phyloP scores from a whole-genome alignment of 2,888 invertebrate genomes.

The Yponomeuta cagnagella region DNA sequence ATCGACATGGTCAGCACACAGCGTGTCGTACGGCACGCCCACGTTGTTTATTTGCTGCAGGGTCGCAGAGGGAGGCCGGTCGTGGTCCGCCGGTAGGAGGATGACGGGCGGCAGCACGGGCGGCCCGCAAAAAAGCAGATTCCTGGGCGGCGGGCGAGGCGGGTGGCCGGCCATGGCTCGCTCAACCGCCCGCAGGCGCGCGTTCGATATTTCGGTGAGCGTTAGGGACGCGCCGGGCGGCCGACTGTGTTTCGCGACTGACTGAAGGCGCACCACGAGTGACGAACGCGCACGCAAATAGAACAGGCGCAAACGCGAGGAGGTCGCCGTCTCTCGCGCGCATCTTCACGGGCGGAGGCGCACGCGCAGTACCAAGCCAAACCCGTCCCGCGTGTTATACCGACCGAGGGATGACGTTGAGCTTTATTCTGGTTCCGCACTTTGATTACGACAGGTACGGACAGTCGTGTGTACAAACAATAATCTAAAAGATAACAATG shows the following conservation, averaged over 20 bases:
- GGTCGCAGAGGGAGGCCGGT: constrained; percentile 33
- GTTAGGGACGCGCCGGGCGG: constrained; percentile 67
- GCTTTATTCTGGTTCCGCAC: constrained; percentile 67
- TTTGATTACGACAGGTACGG: constrained; percentile 49
- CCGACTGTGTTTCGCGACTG: constrained; percentile 70
- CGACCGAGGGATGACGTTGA: constrained; percentile 63
- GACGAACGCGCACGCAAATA: constrained; percentile 75
- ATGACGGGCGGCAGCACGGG: constrained; percentile 68
- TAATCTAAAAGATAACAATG: background rate
- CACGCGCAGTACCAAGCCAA: constrained; percentile 69
- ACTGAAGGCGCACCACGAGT: constrained; percentile 69
- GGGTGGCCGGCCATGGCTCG: constrained; percentile 70
- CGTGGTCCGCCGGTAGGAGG: constrained; percentile 61
- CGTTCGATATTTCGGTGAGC: constrained; percentile 49
- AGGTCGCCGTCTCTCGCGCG: constrained; percentile 74
- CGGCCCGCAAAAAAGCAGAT: constrained; percentile 68
- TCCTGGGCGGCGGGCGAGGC: constrained; percentile 66
- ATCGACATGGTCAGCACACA: constrained; percentile 42
- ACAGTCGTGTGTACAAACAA: constrained; percentile 30
- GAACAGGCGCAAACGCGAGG: constrained; percentile 73
- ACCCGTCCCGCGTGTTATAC: constrained; percentile 63
- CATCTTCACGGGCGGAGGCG: constrained; percentile 74
- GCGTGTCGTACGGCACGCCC: constrained; percentile 46
- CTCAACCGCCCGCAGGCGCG: constrained; percentile 51
- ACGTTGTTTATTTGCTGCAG: constrained; percentile 69